Evolutionary conservation across 2,888 invertebrate species (phyloP).

Genomic region (Yponomeuta evonymella): DNA sequence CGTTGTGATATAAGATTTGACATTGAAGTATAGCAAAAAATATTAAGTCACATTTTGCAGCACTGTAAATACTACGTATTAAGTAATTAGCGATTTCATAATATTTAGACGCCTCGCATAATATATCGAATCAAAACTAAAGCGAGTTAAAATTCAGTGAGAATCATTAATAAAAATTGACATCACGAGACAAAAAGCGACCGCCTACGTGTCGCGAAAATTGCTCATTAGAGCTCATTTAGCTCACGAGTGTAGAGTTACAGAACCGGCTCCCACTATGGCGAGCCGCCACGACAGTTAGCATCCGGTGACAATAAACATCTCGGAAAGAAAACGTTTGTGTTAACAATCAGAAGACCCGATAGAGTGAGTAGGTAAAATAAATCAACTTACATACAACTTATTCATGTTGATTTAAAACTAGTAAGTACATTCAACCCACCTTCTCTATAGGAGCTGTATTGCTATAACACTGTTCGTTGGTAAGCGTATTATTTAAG

Average conservation of each 20-base stretch:
- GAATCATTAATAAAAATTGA: not conserved
- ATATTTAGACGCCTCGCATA: too few relatives aligned
- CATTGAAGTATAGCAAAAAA: too few relatives aligned
- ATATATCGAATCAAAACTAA: not conserved
- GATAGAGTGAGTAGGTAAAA: not conserved
- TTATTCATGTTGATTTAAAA: too few relatives aligned
- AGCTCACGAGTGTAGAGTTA: conserved; percentile 6
- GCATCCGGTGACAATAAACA: conserved; percentile 20
- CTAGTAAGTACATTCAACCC: too few relatives aligned
- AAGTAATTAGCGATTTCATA: too few relatives aligned
- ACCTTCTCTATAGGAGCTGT: too few relatives aligned
- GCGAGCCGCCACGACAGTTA: conserved; percentile 17
- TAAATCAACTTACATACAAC: too few relatives aligned
- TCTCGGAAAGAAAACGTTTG: not conserved
- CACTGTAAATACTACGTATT: too few relatives aligned
- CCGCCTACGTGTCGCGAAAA: not conserved
- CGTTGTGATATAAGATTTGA: too few relatives aligned
- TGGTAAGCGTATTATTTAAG: too few relatives aligned
- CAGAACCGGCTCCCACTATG: conserved; percentile 9
- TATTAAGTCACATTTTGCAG: too few relatives aligned
- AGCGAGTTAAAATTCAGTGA: not conserved
- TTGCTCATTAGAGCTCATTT: conserved; percentile 8
- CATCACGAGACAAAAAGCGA: not conserved
- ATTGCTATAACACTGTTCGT: too few relatives aligned
- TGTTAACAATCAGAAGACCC: not conserved